phyloP scores from a whole-genome alignment of 1,140 invertebrate genomes.

The Arctopsyche grandis region DNA sequence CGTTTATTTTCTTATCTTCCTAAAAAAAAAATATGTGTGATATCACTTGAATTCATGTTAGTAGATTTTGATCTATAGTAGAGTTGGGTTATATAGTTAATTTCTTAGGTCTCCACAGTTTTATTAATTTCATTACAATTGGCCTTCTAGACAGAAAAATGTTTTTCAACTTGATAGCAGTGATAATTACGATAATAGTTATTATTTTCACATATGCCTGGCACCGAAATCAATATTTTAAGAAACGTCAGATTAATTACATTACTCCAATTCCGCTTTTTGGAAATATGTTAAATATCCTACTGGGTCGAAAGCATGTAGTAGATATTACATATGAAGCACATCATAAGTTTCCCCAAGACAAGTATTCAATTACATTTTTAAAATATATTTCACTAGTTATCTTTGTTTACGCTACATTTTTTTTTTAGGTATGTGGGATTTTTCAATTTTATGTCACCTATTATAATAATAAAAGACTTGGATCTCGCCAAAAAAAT shows the following conservation, averaged over 20 bases:
- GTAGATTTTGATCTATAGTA: too few relatives aligned
- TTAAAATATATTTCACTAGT: not conserved
- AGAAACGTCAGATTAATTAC: not conserved
- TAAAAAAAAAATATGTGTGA: too few relatives aligned
- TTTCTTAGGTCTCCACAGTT: too few relatives aligned
- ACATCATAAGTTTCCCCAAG: slow-evolving; percentile 36
- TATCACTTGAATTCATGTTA: too few relatives aligned
- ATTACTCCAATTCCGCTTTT: slow-evolving; percentile 15
- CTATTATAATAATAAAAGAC: slow-evolving; percentile 58
- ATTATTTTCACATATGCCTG: slow-evolving; percentile 13
- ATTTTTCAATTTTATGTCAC: slow-evolving; percentile 54
- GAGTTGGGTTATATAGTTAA: too few relatives aligned
- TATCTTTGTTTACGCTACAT: not conserved
- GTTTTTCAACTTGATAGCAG: slow-evolving; percentile 24
- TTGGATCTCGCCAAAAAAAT: slow-evolving; percentile 58
- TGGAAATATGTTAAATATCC: not conserved
- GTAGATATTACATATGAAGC: not conserved
- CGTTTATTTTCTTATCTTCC: too few relatives aligned
- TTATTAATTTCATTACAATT: too few relatives aligned
- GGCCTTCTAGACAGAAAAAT: not conserved
- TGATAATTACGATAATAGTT: not conserved
- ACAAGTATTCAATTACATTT: slow-evolving; percentile 35
- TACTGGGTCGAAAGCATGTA: slow-evolving; percentile 11
- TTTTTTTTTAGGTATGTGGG: slow-evolving; percentile 54
- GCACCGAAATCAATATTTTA: slow-evolving; percentile 5